A percentile compares a stretch with the other conserved stretches of the same genome.
These are phyloP conservation scores for Procavia capensis DNA, from an alignment of 2,113 vertebrate genomes.

Conservation along the genomic window DNA sequence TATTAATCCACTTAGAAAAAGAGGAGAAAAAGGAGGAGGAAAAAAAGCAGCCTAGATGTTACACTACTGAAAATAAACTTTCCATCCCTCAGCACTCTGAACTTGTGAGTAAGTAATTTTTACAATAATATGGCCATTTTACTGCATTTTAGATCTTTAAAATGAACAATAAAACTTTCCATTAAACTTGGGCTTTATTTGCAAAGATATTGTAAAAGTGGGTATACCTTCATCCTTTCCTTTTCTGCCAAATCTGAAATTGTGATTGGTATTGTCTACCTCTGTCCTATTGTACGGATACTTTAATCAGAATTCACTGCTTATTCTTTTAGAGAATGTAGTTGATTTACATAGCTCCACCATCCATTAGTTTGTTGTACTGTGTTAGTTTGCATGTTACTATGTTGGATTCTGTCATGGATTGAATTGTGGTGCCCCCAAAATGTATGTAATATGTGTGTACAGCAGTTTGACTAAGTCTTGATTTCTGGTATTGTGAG, in stretches of 20 bases:
- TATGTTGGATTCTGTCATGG: too few species aligned
- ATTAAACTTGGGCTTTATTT: conserved; percentile 40
- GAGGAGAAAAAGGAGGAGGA: background rate
- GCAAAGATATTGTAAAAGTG: background rate
- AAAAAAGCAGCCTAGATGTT: background rate
- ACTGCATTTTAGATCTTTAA: conserved; percentile 45
- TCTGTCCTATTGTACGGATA: background rate
- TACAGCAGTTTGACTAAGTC: too few species aligned
- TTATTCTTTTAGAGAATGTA: background rate
- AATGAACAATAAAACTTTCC: background rate
- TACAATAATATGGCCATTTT: background rate
- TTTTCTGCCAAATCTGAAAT: conserved; percentile 32
- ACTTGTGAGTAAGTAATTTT: background rate
- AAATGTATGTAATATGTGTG: too few species aligned
- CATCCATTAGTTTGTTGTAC: too few species aligned
- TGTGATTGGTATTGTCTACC: background rate
- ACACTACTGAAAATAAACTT: conserved; percentile 20
- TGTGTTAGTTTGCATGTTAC: too few species aligned
- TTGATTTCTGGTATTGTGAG: too few species aligned
- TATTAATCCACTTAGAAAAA: conserved; percentile 33
- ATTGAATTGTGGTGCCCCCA: too few species aligned
- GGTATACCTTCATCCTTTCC: conserved; percentile 19
- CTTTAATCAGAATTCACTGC: background rate
- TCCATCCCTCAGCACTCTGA: background rate
- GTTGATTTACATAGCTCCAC: background rate